Percentiles rank a stretch among this genome's conserved stretches.
These are phyloP conservation scores for Aphelinus certus DNA, from an alignment of 1,140 invertebrate species.

Conservation along the genomic window DNA sequence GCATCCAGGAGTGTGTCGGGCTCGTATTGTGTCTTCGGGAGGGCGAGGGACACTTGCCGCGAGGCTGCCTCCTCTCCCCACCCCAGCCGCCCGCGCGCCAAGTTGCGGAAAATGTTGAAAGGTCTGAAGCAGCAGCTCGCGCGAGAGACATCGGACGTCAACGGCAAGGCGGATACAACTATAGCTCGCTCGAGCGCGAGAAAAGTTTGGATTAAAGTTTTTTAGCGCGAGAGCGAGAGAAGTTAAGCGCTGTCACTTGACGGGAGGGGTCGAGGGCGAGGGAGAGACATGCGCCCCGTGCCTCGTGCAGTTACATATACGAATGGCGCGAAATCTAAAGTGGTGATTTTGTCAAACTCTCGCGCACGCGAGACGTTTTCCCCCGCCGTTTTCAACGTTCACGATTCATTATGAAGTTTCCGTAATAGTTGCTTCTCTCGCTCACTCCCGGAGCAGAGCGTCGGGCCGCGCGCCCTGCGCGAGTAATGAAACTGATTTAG, in stretches of 20 bases:
- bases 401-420: slow-evolving; percentile 40
- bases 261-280: neutral
- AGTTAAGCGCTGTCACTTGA: slow-evolving; percentile 53
- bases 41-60: too few species aligned
- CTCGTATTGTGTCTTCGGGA: too few species aligned
- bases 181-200: neutral
- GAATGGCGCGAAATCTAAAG: slow-evolving; percentile 36
- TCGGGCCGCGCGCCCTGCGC: neutral
- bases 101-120: neutral
- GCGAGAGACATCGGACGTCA: neutral
- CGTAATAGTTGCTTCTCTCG: slow-evolving; percentile 21
- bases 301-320: slow-evolving; percentile 13
- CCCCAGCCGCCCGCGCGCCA: too few species aligned
- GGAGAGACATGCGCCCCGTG: neutral
- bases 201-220: slow-evolving; percentile 58
- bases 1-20: too few species aligned
- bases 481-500: slow-evolving; percentile 34
- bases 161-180: slow-evolving; percentile 1
- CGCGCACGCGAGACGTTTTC: slow-evolving; percentile 6
- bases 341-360: slow-evolving; percentile 36
- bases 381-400: slow-evolving; percentile 16
- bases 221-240: slow-evolving; percentile 43
- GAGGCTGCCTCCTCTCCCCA: neutral
- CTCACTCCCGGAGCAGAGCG: neutral
- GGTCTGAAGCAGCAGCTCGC: neutral